Evolutionary conservation across 2,113 vertebrate species (phyloP).

Genomic region (Rutilus rutilus): DNA sequence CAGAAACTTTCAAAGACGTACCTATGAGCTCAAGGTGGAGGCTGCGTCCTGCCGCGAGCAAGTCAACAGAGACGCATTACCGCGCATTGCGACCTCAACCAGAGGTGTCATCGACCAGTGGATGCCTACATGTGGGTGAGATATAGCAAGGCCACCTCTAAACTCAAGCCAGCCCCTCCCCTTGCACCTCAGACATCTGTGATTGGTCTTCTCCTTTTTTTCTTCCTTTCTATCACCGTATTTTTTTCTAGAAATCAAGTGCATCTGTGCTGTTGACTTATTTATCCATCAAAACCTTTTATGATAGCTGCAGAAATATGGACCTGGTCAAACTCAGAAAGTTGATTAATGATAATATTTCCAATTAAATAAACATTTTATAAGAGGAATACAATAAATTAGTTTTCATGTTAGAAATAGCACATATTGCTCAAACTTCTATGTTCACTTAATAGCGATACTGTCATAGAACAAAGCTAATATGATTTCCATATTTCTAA

Average conservation of each 20-base stretch:
- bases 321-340: not conserved
- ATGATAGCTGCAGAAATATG: not conserved
- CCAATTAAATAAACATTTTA: not conserved
- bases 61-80: conserved; percentile 62
- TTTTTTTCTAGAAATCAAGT: not conserved
- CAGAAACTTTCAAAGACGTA: conserved; percentile 54
- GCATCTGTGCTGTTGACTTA: not conserved
- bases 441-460: not conserved
- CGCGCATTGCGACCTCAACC: conserved; percentile 62
- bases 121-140: conserved; percentile 65
- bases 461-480: not conserved
- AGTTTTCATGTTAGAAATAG: not conserved
- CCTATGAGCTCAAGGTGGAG: conserved; percentile 50
- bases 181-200: conserved; percentile 56
- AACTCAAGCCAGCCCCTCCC: conserved; percentile 69
- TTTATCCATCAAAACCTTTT: not conserved
- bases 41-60: conserved; percentile 45
- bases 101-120: conserved; percentile 64
- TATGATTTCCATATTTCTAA: not conserved
- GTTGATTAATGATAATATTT: not conserved
- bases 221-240: not conserved
- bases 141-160: conserved; percentile 68
- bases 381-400: not conserved
- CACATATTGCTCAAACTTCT: not conserved
- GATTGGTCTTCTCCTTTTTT: conserved; percentile 65